Percentiles rank a stretch among this genome's conserved stretches.
phyloP scores from a whole-genome alignment of 1,140 invertebrate genomes.

The Drosophila persimilis region DNA sequence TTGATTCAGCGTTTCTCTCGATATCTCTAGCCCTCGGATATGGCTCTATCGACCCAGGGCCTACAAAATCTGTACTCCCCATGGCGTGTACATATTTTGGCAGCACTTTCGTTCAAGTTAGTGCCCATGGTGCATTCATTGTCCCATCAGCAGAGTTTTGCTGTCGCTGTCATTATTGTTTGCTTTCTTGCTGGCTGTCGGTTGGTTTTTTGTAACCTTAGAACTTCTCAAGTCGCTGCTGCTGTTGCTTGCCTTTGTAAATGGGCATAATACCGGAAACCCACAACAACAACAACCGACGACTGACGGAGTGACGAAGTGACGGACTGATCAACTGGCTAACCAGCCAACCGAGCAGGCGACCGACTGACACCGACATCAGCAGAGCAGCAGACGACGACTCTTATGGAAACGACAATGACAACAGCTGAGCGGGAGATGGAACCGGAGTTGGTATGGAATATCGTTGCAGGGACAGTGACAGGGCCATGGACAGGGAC shows the following conservation, averaged over 20 bases:
- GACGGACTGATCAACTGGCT: slow-evolving; percentile 39
- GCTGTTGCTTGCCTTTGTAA: slow-evolving; percentile 64
- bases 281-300: slow-evolving; percentile 56
- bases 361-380: slow-evolving; percentile 47
- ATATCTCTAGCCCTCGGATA: no score
- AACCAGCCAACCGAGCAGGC: slow-evolving; percentile 39
- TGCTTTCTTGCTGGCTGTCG: slow-evolving; percentile 60
- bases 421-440: slow-evolving; percentile 50
- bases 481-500: slow-evolving; percentile 23
- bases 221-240: slow-evolving; percentile 72
- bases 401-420: slow-evolving; percentile 8
- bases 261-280: slow-evolving; percentile 79
- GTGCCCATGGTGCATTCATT: slow-evolving; percentile 34
- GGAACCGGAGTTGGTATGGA: neutral
- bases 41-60: no score
- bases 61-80: no score
- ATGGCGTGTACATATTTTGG: no score
- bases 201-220: slow-evolving; percentile 68
- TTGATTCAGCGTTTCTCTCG: no score
- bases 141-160: slow-evolving; percentile 54
- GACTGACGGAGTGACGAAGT: slow-evolving; percentile 17
- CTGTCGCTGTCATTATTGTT: slow-evolving; percentile 70
- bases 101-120: slow-evolving; percentile 1
- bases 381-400: slow-evolving; percentile 3
- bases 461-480: no score